Evolutionary conservation across 2,113 vertebrate genomes (phyloP).

Genomic region (Clarias macrocephalus): DNA sequence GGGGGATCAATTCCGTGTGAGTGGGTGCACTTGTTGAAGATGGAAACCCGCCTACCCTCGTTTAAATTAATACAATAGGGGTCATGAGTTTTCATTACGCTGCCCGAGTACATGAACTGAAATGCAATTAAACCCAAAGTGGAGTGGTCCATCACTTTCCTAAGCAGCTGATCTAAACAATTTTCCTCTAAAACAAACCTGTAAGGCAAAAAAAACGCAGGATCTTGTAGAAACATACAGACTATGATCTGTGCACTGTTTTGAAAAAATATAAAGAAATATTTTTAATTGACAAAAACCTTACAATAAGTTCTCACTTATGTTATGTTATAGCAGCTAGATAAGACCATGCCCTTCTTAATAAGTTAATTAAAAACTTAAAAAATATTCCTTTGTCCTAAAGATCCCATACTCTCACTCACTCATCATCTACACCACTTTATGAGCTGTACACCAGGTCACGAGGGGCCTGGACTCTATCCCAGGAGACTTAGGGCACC

Average conservation of each 20-base stretch:
- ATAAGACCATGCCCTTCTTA: neutral
- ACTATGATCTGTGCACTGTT: neutral
- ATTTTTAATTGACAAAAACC: neutral
- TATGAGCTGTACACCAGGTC: too few species aligned
- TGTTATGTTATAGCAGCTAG: too few species aligned
- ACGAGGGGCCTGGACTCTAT: too few species aligned
- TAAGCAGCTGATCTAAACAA: neutral
- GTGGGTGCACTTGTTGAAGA: slow-evolving; percentile 26
- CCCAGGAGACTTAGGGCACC: too few species aligned
- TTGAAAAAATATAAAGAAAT: neutral
- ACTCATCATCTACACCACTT: too few species aligned
- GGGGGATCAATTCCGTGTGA: slow-evolving; percentile 34
- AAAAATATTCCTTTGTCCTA: too few species aligned
- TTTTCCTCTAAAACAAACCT: neutral
- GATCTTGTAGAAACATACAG: neutral
- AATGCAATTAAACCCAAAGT: slow-evolving; percentile 8
- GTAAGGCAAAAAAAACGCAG: neutral
- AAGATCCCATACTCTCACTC: too few species aligned
- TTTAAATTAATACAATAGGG: slow-evolving; percentile 3
- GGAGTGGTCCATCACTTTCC: neutral
- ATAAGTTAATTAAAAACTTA: neutral
- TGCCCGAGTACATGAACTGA: slow-evolving; percentile 3
- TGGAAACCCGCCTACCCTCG: neutral
- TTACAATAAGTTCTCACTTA: neutral
- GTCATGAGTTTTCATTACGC: slow-evolving; percentile 5